phyloP scores from a whole-genome alignment of 1,140 invertebrate genomes.

The Chionoecetes opilio region DNA sequence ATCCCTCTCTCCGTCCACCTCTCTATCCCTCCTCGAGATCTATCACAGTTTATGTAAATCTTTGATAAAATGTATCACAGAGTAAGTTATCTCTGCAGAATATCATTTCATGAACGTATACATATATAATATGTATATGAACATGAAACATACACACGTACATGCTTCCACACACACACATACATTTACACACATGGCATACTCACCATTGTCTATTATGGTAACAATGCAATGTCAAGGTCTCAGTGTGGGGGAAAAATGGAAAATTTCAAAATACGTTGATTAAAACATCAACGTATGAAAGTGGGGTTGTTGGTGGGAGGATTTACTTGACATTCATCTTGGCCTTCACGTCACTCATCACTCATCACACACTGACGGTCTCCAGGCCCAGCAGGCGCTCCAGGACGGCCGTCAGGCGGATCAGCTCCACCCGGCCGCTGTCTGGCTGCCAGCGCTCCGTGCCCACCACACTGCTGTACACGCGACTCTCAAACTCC shows the following conservation, averaged over 20 bases:
- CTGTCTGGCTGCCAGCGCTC: not conserved
- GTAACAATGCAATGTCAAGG: no score
- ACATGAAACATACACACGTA: conserved; percentile 32
- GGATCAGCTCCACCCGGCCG: conserved; percentile 51
- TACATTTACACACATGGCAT: not conserved
- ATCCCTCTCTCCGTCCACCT: not conserved
- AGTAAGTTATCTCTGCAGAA: conserved; percentile 75
- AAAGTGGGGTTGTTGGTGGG: no score
- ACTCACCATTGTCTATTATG: not conserved
- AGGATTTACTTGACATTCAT: not conserved
- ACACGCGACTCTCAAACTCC: conserved; percentile 66
- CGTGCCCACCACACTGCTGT: conserved; percentile 63
- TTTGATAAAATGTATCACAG: conserved; percentile 79
- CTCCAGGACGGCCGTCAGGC: conserved; percentile 55
- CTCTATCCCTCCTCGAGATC: conserved; percentile 53
- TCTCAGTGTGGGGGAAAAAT: not conserved
- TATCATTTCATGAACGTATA: conserved; percentile 48
- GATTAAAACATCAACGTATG: conserved; percentile 45
- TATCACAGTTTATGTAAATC: conserved; percentile 79
- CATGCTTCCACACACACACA: not conserved
- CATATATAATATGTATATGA: not conserved
- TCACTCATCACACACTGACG: not conserved
- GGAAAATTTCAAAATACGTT: not conserved
- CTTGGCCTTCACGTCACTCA: no score
- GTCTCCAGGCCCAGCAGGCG: conserved; percentile 65